These are phyloP conservation scores for Semotilus atromaculatus DNA, from an alignment of 2,797 vertebrate genomes.

Conservation along the genomic window DNA sequence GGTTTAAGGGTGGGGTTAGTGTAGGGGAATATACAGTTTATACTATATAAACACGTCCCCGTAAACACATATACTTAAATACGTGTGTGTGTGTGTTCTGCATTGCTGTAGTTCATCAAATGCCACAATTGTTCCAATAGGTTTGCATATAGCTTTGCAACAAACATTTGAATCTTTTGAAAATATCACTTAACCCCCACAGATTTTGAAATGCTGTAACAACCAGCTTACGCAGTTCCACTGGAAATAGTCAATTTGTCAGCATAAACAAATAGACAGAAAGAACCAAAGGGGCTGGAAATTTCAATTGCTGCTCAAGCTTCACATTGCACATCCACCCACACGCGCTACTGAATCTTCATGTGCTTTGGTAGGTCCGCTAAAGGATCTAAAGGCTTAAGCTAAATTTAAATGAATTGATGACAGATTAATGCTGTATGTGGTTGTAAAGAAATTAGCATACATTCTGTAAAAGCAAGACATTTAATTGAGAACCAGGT, in stretches of 20 bases:
- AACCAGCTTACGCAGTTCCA: constrained; percentile 55
- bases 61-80: too few species aligned
- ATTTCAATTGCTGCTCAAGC: constrained; percentile 36
- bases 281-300: constrained; percentile 45
- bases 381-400: constrained; percentile 25
- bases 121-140: constrained; percentile 68
- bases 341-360: constrained; percentile 30
- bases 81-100: constrained; percentile 24
- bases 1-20: neutral
- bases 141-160: constrained; percentile 61
- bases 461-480: neutral
- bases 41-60: too few species aligned
- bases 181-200: constrained; percentile 73
- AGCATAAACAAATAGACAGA: constrained; percentile 54
- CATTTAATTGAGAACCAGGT: neutral
- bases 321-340: constrained; percentile 46
- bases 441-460: constrained; percentile 4
- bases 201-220: constrained; percentile 64
- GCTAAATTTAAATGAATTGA: neutral
- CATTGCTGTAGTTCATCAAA: constrained; percentile 18
- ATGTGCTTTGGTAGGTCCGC: neutral
- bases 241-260: constrained; percentile 65
- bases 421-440: neutral
- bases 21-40: too few species aligned
- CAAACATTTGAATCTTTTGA: constrained; percentile 61